Percentiles rank a stretch among this genome's conserved stretches.
phyloP scores from a whole-genome alignment of 2,888 invertebrate species.

The Pimpla rufipes region DNA sequence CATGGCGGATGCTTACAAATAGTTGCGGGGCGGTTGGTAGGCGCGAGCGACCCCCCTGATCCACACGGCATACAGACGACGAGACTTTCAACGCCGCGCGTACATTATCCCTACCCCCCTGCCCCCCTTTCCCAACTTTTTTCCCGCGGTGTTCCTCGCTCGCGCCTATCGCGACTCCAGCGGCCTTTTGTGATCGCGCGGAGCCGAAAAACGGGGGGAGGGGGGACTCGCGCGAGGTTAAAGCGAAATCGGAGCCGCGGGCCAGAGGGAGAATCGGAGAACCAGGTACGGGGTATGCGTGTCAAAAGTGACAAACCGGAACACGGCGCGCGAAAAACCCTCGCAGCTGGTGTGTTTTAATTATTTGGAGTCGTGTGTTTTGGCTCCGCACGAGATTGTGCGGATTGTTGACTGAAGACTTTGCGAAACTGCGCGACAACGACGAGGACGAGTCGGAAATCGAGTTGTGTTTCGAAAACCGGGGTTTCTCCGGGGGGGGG shows the following conservation, averaged over 20 bases:
- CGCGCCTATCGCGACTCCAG: not conserved
- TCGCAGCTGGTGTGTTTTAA: not conserved
- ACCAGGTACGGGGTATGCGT: not conserved
- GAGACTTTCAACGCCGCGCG: slow-evolving; percentile 18
- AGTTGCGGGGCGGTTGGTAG: slow-evolving; percentile 82
- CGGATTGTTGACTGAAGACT: not conserved
- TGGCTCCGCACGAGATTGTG: no score
- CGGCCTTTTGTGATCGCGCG: slow-evolving; percentile 32
- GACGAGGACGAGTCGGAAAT: slow-evolving; percentile 15
- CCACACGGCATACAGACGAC: slow-evolving; percentile 41
- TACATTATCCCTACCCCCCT: slow-evolving; percentile 30
- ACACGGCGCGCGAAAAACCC: not conserved
- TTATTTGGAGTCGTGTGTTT: not conserved
- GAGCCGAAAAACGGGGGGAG: slow-evolving; percentile 24
- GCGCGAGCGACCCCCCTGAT: slow-evolving; percentile 70
- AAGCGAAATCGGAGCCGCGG: slow-evolving; percentile 34
- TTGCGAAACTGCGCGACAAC: not conserved
- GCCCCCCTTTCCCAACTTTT: slow-evolving; percentile 32
- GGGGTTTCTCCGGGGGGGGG: slow-evolving; percentile 7
- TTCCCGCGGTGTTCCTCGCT: slow-evolving; percentile 20
- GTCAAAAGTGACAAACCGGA: slow-evolving; percentile 6
- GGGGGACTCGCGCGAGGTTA: slow-evolving; percentile 51
- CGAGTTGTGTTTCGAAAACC: not conserved
- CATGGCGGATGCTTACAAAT: slow-evolving; percentile 85
- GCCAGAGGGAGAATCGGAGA: slow-evolving; percentile 14